Evolutionary conservation across 2,113 vertebrate species (phyloP), one percentile per base, ranked within the genome.

Genomic region (Zosterops lateralis): DNA sequence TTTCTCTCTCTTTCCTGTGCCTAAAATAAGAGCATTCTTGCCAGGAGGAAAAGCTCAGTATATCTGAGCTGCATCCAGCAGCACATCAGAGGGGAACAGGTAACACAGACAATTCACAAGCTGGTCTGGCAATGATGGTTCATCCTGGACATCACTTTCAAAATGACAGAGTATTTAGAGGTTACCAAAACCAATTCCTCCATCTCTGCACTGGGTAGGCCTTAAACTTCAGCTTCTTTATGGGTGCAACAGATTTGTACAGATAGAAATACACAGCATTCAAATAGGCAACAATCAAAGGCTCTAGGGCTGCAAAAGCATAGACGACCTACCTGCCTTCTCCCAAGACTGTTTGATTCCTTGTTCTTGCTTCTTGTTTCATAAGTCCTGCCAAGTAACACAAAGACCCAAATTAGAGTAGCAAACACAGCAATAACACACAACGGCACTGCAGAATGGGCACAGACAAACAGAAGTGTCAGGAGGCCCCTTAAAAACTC

Each of bases 241-340:
- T 67, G 10, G 17, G 34, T 15, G 3, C 15, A 78, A 28, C 29
- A 0, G 0, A 64, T 31, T 48, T 0, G 0, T 15, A 21, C 31
- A 56, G 11, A 11, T 6, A 7, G 25, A 57, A 45, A 28, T 3
- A 44, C 16, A 34, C 5, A 79, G n/a, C 24, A 75, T 9, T 12
- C 21, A 60, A 78, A 71, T 1, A 12, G 17, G 14, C 6, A 79
- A 24, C 28, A 67, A 5, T 7, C 31, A 31, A 81, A 73, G 36
- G 8, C 28, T 56, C 61, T 44, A 21, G 34, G 32, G 28, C 18
- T 57, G 19, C 40, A 75, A 64, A 65, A 76, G 16, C 22, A 14
- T 1, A 12, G 26, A 21, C 1, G 3, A 82, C 94, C 5, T 79
- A 96, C 96, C 89, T 0, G 42, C 16, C 58, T 92, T 73, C 74